phyloP scores from a whole-genome alignment of 2,888 invertebrate species.

The Carcina quercana region DNA sequence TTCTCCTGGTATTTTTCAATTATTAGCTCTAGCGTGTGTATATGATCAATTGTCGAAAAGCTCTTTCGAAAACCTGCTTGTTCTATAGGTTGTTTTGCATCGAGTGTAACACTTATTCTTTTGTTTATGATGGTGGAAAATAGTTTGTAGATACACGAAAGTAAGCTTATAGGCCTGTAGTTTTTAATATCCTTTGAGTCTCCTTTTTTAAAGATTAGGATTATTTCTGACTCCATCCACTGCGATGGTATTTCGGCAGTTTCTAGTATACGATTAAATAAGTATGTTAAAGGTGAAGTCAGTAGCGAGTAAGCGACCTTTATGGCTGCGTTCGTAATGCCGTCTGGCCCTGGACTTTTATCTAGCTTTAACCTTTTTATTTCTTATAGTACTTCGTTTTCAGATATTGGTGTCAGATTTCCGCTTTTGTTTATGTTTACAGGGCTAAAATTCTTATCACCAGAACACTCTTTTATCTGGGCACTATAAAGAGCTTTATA shows the following conservation, averaged over 20 bases:
- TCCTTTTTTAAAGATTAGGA: slow-evolving; percentile 13
- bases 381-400: no score
- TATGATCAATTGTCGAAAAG: slow-evolving; percentile 4
- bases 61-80: slow-evolving; percentile 19
- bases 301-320: not conserved
- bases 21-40: slow-evolving; percentile 8
- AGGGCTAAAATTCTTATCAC: no score
- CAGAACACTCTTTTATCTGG: no score
- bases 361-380: no score
- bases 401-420: no score
- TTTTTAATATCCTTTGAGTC: slow-evolving; percentile 9
- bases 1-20: slow-evolving; percentile 12
- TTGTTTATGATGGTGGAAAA: slow-evolving; percentile 9
- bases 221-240: not conserved
- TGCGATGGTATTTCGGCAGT: not conserved
- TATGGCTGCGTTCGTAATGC: not conserved
- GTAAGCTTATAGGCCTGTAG: slow-evolving; percentile 16
- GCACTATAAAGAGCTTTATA: no score
- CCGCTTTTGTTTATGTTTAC: no score
- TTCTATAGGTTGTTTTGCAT: slow-evolving; percentile 13
- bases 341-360: not conserved
- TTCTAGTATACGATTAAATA: not conserved
- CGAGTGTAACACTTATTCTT: slow-evolving; percentile 3
- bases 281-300: not conserved
- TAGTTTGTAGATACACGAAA: slow-evolving; percentile 16